phyloP scores from a whole-genome alignment of 2,797 vertebrate genomes.

The Notolepis coatsorum region DNA sequence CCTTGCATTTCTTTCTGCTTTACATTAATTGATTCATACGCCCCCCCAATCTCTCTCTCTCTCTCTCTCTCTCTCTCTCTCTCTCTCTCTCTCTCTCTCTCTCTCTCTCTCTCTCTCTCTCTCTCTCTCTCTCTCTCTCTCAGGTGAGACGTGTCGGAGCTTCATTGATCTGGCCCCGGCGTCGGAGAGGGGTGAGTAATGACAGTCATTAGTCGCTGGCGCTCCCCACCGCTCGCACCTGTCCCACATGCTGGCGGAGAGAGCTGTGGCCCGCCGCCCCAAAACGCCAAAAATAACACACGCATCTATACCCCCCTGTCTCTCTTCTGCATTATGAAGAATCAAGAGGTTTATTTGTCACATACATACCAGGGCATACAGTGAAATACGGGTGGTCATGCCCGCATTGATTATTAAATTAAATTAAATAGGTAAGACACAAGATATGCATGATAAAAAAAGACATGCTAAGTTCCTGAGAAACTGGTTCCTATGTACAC shows the following conservation, averaged over 20 bases:
- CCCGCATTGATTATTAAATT: no score
- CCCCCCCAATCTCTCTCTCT: background rate
- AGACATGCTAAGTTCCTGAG: no score
- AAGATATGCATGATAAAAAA: no score
- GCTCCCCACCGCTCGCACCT: background rate
- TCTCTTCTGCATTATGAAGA: no score
- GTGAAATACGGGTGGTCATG: no score
- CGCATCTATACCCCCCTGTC: background rate
- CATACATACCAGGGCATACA: no score
- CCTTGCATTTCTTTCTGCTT: background rate
- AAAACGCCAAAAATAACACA: no score
- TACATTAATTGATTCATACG: no score
- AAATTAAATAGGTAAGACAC: no score
- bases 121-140: conserved; percentile 36
- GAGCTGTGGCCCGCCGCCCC: no score
- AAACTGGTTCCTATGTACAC: no score
- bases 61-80: background rate
- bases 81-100: background rate
- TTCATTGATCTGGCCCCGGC: conserved; percentile 98
- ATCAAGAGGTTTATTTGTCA: no score
- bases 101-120: background rate
- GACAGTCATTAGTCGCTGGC: conserved; percentile 63
- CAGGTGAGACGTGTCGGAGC: conserved; percentile 97
- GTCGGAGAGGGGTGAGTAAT: conserved; percentile 94
- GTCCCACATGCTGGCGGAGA: background rate